These are phyloP conservation scores for Anseranas semipalmata DNA, from an alignment of 2,113 vertebrate genomes.

Conservation along the genomic window DNA sequence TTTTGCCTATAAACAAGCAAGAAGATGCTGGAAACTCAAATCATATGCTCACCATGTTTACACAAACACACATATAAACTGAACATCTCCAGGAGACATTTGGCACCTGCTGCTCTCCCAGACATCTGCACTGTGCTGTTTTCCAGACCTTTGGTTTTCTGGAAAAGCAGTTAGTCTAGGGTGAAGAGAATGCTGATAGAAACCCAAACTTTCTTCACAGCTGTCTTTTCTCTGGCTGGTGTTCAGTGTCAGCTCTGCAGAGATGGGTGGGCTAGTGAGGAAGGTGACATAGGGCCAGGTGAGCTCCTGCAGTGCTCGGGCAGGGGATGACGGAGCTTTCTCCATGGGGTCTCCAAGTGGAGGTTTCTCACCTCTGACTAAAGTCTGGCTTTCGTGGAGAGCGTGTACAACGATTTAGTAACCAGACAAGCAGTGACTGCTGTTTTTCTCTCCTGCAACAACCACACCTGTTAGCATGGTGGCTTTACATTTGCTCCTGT, in stretches of 20 bases:
- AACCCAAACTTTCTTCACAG: neutral
- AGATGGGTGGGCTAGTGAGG: fast-evolving
- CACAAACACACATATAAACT: neutral
- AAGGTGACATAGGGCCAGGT: neutral
- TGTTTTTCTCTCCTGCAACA: fast-evolving
- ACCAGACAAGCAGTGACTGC: fast-evolving
- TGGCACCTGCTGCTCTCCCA: neutral
- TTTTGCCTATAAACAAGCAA: neutral
- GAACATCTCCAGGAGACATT: neutral
- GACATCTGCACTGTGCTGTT: neutral
- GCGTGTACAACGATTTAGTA: fast-evolving
- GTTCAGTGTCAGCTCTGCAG: neutral
- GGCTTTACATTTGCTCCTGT: fast-evolving
- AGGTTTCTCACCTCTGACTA: neutral
- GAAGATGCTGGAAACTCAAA: neutral
- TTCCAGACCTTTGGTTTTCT: neutral
- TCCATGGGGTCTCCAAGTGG: fast-evolving
- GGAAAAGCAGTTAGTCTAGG: neutral
- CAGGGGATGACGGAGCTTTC: neutral
- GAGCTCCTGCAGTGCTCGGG: neutral
- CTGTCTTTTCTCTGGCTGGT: neutral
- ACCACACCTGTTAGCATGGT: fast-evolving
- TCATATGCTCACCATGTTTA: neutral
- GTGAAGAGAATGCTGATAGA: neutral
- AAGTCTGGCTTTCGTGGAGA: neutral